Base-by-base conservation (phyloP, 2,888 invertebrate species). In the Phragmatobia fuliginosa region DNA sequence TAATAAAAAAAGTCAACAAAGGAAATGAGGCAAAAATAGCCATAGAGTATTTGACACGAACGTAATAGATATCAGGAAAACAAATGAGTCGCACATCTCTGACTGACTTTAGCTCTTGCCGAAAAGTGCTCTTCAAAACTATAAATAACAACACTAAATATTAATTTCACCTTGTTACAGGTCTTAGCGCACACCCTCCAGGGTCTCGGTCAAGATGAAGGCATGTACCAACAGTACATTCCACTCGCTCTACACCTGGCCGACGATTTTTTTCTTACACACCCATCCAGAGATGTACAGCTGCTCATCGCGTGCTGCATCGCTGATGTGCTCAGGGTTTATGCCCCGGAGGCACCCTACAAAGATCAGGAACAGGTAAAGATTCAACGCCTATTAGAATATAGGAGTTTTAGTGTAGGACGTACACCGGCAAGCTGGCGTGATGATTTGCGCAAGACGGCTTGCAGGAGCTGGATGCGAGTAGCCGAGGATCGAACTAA, bases 271-370 rank as follows among this genome's bases (percentile, higher is more conserved):
- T 99, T 99, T 91, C 95, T 99, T 79, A 97, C 97, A 75, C 98
- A 99, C 92, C 95, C 96, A 61, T 99, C 98, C 72, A 96, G 98
- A 80, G 99, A 99, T 93, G 99, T 99, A 0, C 98, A 99, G 89
- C 95, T 99, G 66, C 95, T 99, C 49, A 98, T 99, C 73, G 99
- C 99, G 0, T 99, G 99, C 92, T 99, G 99, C 90, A 98, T 99
- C 86, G 99, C 99, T 10, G 99, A 99, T 92, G 98, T 99, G 45
- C 96, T 99, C 78, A 95, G 99, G 72, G 98, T 99, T 10, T 99
- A 99, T 92, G 99, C 99, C 1, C 99, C 99, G 0, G 99, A 99
- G 89, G 99, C 99, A 52, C 99, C 99, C 0, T 99, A 99, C 90
- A 99, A 99, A 93, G 99, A 99, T 88, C 97, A 98, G 74, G 98